These are phyloP conservation scores for Ptyas mucosa DNA, from an alignment of 2,113 vertebrate genomes.

Conservation along the genomic window DNA sequence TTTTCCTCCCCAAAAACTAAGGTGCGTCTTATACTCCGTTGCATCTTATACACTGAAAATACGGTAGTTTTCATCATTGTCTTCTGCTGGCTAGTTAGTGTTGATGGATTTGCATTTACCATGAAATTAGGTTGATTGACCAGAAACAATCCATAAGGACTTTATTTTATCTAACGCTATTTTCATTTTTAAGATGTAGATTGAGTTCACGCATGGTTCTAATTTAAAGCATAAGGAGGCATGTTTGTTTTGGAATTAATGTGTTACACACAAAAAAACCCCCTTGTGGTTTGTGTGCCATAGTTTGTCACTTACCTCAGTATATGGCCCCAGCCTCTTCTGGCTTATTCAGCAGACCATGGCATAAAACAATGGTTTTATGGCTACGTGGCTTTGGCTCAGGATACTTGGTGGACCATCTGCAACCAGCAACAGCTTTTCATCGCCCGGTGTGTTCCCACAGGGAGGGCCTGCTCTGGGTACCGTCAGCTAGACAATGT, in stretches of 20 bases:
- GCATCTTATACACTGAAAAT: no score
- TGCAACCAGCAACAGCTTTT: no score
- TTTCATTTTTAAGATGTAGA: neutral
- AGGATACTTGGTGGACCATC: no score
- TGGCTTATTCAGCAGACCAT: neutral
- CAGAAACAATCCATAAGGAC: neutral
- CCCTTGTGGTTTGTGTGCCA: neutral
- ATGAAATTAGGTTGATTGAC: neutral
- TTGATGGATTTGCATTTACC: neutral
- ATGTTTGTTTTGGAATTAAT: neutral
- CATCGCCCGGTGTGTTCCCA: no score
- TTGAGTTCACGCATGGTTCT: neutral
- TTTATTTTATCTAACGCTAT: neutral
- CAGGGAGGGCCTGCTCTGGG: no score
- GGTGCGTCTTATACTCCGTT: no score
- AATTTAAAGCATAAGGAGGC: neutral
- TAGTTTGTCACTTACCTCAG: neutral
- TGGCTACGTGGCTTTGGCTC: no score
- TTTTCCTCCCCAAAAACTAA: no score
- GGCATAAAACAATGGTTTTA: no score
- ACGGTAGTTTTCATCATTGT: neutral
- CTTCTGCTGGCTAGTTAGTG: neutral
- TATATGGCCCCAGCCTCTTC: neutral
- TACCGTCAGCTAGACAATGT: no score
- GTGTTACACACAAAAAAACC: neutral